These are phyloP conservation scores for Emydoidea blandingii DNA, from an alignment of 2,797 vertebrate species.

Conservation along the genomic window DNA sequence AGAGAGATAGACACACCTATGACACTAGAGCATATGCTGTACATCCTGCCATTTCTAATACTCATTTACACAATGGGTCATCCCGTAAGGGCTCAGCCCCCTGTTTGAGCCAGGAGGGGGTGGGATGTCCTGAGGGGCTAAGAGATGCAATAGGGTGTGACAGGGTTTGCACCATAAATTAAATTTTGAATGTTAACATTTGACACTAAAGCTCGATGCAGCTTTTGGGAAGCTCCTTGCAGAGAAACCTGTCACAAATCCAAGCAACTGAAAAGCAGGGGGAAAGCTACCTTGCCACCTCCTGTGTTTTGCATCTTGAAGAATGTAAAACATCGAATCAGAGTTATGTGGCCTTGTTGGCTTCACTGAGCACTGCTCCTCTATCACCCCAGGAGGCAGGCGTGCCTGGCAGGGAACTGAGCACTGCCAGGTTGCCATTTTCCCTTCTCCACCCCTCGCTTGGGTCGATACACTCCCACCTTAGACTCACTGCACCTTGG, in stretches of 20 bases:
- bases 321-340: not conserved
- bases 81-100: conserved; percentile 50
- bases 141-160: conserved; percentile 32
- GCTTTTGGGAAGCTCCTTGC: conserved; percentile 51
- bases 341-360: conserved; percentile 24
- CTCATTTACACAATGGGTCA: conserved; percentile 45
- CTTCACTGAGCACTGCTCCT: not conserved
- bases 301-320: conserved; percentile 43
- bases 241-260: conserved; percentile 57
- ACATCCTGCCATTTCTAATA: not conserved
- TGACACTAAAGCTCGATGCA: conserved; percentile 52
- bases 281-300: conserved; percentile 36
- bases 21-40: conserved; percentile 28
- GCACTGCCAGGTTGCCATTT: accelerated
- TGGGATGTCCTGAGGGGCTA: conserved; percentile 34
- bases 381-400: not conserved
- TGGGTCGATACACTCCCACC: not conserved
- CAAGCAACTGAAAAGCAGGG: conserved; percentile 37
- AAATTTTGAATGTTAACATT: conserved; percentile 59
- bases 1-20: not conserved
- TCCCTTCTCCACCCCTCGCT: not conserved
- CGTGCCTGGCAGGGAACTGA: not conserved
- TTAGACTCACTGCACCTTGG: not conserved
- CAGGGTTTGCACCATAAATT: conserved; percentile 67
- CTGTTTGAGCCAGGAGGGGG: conserved; percentile 2